phyloP scores from a whole-genome alignment of 2,888 invertebrate genomes.

The Craniophora ligustri region DNA sequence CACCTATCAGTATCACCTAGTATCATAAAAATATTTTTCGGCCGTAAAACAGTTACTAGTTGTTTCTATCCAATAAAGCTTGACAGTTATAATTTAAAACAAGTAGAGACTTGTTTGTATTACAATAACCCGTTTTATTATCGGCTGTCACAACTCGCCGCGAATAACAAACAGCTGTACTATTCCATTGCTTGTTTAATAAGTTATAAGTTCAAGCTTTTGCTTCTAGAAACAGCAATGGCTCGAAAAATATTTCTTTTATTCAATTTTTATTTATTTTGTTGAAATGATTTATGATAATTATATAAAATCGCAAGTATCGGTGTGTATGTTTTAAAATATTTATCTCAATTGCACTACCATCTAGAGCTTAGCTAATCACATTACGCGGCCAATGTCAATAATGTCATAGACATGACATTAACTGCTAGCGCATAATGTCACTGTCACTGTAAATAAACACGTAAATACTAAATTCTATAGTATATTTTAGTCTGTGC shows the following conservation, averaged over 20 bases:
- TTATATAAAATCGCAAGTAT: too few species aligned
- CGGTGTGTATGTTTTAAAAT: background rate
- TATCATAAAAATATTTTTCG: background rate
- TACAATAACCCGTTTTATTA: constrained; percentile 26
- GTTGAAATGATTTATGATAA: background rate
- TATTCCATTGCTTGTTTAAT: constrained; percentile 14
- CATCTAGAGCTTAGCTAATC: too few species aligned
- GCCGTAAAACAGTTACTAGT: background rate
- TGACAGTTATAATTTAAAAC: constrained; percentile 27
- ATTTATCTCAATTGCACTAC: too few species aligned
- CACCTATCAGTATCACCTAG: too few species aligned
- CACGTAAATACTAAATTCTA: too few species aligned
- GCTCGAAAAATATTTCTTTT: background rate
- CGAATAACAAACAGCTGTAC: constrained; percentile 28
- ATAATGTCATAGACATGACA: too few species aligned
- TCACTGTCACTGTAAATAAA: too few species aligned
- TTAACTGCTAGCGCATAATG: too few species aligned
- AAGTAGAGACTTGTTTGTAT: constrained; percentile 31
- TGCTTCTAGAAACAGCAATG: constrained; percentile 12
- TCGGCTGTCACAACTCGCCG: constrained; percentile 24
- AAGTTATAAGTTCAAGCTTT: background rate
- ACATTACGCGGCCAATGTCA: too few species aligned
- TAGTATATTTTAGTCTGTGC: too few species aligned
- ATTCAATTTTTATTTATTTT: background rate
- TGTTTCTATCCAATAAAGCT: constrained; percentile 5